Evolutionary conservation across 2,888 invertebrate genomes (phyloP).

Genomic region (Blomia tropicalis): DNA sequence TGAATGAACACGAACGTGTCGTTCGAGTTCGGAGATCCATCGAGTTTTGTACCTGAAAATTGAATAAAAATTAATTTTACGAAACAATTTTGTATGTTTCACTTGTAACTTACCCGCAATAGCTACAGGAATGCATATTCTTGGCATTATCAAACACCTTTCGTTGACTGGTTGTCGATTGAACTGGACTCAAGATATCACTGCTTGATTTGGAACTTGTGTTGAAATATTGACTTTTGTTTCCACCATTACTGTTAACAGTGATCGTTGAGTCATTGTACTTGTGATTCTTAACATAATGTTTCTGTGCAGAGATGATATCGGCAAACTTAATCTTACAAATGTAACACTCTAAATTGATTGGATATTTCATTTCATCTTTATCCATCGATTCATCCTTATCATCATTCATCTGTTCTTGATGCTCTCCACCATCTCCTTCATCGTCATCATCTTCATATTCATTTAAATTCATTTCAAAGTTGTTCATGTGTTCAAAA

Average conservation of each 20-base stretch:
- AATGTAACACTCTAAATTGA: constrained; percentile 4
- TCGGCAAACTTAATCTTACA: constrained; percentile 15
- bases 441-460: neutral
- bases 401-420: too few species aligned
- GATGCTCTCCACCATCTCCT: too few species aligned
- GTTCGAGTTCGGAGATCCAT: constrained; percentile 29
- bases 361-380: neutral
- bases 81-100: neutral
- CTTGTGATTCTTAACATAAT: constrained; percentile 5
- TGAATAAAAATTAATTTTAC: constrained; percentile 23
- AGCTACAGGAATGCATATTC: constrained; percentile 1
- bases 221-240: too few species aligned
- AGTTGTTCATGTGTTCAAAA: constrained; percentile 11
- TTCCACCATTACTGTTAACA: neutral
- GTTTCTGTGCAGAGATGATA: constrained; percentile 5
- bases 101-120: neutral
- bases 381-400: neutral
- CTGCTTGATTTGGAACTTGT: neutral
- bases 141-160: constrained; percentile 6
- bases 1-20: constrained; percentile 29
- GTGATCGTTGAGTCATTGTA: neutral
- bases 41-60: constrained; percentile 29
- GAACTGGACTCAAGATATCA: neutral
- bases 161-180: neutral
- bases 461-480: constrained; percentile 16